These are phyloP conservation scores for Eilema depressum DNA, from an alignment of 2,888 invertebrate genomes.

Conservation along the genomic window DNA sequence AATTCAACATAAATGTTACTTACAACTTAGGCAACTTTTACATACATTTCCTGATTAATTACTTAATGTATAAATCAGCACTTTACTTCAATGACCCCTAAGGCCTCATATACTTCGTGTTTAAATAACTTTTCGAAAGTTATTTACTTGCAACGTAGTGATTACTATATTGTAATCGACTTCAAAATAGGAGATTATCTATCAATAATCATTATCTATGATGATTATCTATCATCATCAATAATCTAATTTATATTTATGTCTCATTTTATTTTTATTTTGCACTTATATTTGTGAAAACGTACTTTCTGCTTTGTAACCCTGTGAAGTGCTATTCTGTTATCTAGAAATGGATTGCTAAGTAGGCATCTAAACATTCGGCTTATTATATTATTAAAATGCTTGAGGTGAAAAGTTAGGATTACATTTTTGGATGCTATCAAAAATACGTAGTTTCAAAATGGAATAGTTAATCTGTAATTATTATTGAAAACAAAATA, in stretches of 20 bases:
- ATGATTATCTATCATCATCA: too few species aligned
- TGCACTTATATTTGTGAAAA: too few species aligned
- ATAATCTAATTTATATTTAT: not conserved
- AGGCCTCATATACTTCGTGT: too few species aligned
- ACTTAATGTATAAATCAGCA: too few species aligned
- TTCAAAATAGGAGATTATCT: not conserved
- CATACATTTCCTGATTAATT: too few species aligned
- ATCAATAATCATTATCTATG: too few species aligned
- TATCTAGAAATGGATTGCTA: not conserved
- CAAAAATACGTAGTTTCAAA: not conserved
- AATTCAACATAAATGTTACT: too few species aligned
- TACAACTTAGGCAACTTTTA: too few species aligned
- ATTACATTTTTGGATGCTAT: not conserved
- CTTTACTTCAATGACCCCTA: too few species aligned
- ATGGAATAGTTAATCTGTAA: not conserved
- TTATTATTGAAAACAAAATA: not conserved
- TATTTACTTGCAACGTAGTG: not conserved
- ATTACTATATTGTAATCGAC: not conserved
- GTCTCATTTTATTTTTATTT: not conserved
- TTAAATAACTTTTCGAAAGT: not conserved
- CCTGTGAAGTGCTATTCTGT: not conserved
- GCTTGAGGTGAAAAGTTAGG: not conserved
- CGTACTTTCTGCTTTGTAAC: not conserved
- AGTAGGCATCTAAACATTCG: not conserved
- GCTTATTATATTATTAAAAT: not conserved